These are phyloP conservation scores for Rhipidura dahli DNA, from an alignment of 2,113 vertebrate genomes.

Conservation along the genomic window DNA sequence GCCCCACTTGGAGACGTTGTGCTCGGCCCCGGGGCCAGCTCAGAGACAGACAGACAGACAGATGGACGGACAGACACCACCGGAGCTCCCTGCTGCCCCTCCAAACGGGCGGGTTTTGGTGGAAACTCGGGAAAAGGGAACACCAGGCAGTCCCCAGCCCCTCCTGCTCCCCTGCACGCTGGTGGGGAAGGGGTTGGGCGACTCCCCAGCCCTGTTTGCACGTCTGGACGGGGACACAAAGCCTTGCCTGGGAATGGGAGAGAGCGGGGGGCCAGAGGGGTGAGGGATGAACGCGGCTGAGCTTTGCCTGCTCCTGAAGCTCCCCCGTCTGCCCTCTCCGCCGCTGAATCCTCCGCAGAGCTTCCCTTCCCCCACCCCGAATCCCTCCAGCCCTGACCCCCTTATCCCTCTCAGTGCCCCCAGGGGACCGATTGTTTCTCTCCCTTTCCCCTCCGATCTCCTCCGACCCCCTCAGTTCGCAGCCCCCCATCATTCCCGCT, in stretches of 20 bases:
- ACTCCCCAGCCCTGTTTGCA: accelerated
- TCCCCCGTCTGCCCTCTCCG: accelerated
- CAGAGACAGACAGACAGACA: background rate
- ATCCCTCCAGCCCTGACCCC: background rate
- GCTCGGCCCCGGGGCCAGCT: background rate
- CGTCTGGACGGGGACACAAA: background rate
- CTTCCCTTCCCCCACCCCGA: background rate
- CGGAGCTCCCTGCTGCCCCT: background rate
- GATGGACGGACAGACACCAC: background rate
- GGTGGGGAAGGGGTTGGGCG: background rate
- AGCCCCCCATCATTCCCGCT: background rate
- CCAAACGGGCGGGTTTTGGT: accelerated
- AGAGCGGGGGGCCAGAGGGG: accelerated
- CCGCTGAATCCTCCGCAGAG: background rate
- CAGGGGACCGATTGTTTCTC: background rate
- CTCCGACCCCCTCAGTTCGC: background rate
- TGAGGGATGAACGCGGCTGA: background rate
- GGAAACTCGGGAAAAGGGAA: background rate
- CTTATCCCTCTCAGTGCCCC: background rate
- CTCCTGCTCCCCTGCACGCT: background rate
- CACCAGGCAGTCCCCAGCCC: accelerated
- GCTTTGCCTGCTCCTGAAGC: background rate
- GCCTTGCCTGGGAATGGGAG: background rate
- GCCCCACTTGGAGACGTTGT: accelerated
- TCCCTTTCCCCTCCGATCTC: background rate